Conservation (phyloP, 2,797 vertebrate genomes). For the Spondyliosoma cantharus region DNA sequence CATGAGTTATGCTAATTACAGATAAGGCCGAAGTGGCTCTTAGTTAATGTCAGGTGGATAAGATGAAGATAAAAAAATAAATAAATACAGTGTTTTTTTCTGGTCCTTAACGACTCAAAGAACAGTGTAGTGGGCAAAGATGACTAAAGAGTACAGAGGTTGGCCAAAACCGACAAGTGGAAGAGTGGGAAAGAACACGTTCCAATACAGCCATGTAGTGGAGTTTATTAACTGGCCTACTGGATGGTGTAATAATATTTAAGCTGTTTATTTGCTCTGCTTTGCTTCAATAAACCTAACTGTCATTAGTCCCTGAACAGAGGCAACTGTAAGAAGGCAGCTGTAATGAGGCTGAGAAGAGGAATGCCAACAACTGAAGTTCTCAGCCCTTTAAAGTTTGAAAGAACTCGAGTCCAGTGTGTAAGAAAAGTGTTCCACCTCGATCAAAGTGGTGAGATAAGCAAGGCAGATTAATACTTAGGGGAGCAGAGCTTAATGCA, state of each 20-base stretch:
- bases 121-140: constrained; percentile 27
- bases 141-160: constrained; percentile 30
- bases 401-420: constrained; percentile 37
- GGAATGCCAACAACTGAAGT: constrained; percentile 34
- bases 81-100: constrained; percentile 49
- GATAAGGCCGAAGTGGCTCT: constrained; percentile 66
- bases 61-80: constrained; percentile 55
- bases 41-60: constrained; percentile 74
- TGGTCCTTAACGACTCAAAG: constrained; percentile 2
- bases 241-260: constrained; percentile 42
- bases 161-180: constrained; percentile 27
- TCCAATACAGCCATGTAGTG: not conserved
- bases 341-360: constrained; percentile 54
- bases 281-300: constrained; percentile 60
- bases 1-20: constrained; percentile 76
- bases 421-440: constrained; percentile 48
- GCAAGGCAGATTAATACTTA: constrained; percentile 57
- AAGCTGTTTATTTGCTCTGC: constrained; percentile 60
- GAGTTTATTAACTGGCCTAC: constrained; percentile 46
- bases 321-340: constrained; percentile 50
- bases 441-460: constrained; percentile 61
- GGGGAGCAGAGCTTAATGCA: constrained; percentile 53
- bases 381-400: constrained; percentile 48
- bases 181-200: constrained; percentile 20
- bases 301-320: constrained; percentile 60